Evolutionary conservation across 2,113 vertebrate species (phyloP), one percentile per base, ranked within the genome.

Genomic region (Zingel zingel): DNA sequence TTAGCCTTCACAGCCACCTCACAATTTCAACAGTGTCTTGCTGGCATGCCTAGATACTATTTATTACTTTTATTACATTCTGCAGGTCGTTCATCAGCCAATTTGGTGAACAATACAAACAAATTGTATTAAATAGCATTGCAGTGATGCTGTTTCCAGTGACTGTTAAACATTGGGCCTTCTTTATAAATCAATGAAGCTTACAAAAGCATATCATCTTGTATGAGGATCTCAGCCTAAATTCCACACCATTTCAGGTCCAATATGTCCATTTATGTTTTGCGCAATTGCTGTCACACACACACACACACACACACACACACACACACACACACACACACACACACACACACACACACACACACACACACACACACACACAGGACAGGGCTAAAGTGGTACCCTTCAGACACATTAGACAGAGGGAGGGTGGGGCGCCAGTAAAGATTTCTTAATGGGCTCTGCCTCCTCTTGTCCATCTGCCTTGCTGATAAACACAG

Each of bases 401-500:
- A 81, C 89, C 84, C 91, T 90, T 92, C 84, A 89, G 89, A 93
- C 89, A 94, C 93, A 94, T 93, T 93, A 93, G 92, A 85, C 89
- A 85, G 91, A 90, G 88, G 86, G 91, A 93, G 94, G 94, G 94
- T 94, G 93, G 93, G 94, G 94, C 94, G 50, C 91, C 91, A 94
- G 91, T 90, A 91, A 92, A 92, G 92, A 92, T 91, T 92, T 92
- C 92, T 93, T 94, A 93, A 94, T 94, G 94, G 92, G 92, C 90
- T 92, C 81, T 83, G 88, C 81, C 30, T 90, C 81, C 84, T 91
- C 83, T 88, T 7, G 81, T 93, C 93, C 87, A 92, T 91, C 93
- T 93, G 90, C 88, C 84, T 71, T 86, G 91, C 90, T 91, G 90
- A 92, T 88, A 87, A 91, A 91, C 92, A 81, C 86, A 68, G 88